Evolutionary conservation across 2,113 vertebrate genomes (phyloP).

Genomic region (Spermophilus dauricus): DNA sequence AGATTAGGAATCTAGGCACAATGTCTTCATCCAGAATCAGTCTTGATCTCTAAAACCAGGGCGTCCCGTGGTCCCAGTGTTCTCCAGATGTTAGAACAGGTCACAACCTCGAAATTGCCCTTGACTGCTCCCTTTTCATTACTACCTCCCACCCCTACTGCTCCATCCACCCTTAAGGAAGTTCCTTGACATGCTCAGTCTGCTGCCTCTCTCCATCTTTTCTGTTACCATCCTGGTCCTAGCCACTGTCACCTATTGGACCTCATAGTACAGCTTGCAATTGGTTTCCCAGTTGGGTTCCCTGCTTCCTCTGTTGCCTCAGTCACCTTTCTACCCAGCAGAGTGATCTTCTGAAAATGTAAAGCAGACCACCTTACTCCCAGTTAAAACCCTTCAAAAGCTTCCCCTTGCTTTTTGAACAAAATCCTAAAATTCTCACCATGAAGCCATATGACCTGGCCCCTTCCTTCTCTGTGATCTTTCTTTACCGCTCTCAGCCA

Average conservation of each 20-base stretch:
- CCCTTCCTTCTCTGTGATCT: not conserved
- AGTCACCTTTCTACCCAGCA: not conserved
- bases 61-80: not conserved
- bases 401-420: not conserved
- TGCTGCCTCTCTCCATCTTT: not conserved
- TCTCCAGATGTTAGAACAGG: not conserved
- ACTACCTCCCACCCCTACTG: not conserved
- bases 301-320: not conserved
- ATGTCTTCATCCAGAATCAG: not conserved
- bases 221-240: slow-evolving; percentile 18
- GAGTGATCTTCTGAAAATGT: slow-evolving; percentile 12
- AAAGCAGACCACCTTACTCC: not conserved
- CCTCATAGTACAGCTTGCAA: not conserved
- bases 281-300: not conserved
- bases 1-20: slow-evolving; percentile 22
- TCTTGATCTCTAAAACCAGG: not conserved
- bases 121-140: not conserved
- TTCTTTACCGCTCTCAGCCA: not conserved
- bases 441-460: not conserved
- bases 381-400: not conserved
- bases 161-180: not conserved
- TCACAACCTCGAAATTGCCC: not conserved
- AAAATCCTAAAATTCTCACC: not conserved
- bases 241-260: not conserved
- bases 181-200: not conserved